Base-by-base conservation (phyloP, 2,888 invertebrate species). In the Rotaria magnacalcarata region DNA sequence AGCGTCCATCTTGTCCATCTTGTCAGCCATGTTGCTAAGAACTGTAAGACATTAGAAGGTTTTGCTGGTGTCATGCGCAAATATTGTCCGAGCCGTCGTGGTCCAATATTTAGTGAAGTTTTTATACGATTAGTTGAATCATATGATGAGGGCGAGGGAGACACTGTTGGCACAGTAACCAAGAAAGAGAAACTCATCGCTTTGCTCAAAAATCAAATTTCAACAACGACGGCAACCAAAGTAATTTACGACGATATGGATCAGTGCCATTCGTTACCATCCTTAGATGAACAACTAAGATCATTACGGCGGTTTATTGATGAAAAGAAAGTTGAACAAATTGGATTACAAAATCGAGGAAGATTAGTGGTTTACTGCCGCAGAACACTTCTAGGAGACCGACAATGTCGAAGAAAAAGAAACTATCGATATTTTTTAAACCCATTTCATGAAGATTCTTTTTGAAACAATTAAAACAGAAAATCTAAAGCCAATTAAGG, bases 101-200 rank as follows among this genome's bases (percentile, higher is more conserved):
- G 60, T 34, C 85, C 58, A 74, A 47, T 85, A 50, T 85, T 85
- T 67, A 74, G 60, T 85, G 74, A 74, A 67, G 34, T 85, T 21
- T 60, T 85, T 27, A 85, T 60, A 85, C 58, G 47, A 7, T 85
- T 85, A 67, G 24, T 85, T 60, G 60, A 50, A 27, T n/a, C 60
- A 60, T 60, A 60, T 60, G 27, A 58, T 50, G 27, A 43, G 4
- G 34, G 60, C n/a, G 60, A 60, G 50, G 60, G 50, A 74, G 60
- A 50, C 50, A 60, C 74, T 74, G 34, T 74, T 27, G 74, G 34
- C n/a, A 74, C 74, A 74, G 24, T 74, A 74, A 67, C 67, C 47
- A 85, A 85, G 60, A 85, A 67, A 74, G 85, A 85, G 34, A 85
- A 85, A 74, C 50, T 85, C 50, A 74, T 85, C n/a, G 74, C 85